Evolutionary conservation across 2,888 invertebrate species (phyloP), one percentile per base, ranked within the genome.

Genomic region (Morpho achilles): DNA sequence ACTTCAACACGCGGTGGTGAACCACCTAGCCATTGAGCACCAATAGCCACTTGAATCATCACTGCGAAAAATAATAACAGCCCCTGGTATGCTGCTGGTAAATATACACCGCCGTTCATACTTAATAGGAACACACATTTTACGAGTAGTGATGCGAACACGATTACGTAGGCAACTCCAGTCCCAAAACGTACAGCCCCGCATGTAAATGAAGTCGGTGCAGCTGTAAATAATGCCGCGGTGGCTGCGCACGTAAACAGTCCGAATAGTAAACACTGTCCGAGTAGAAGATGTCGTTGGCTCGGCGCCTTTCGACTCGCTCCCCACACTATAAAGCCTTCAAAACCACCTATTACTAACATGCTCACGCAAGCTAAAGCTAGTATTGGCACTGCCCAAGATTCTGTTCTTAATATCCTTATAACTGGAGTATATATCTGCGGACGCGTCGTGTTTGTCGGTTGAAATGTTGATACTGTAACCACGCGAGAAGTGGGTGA

Each of bases 51-150:
- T 90, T 97, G 97, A 67, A 98, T 97, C 77, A 97, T 94, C 61
- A 98, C 96, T 39, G 97, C 97, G 80, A 98, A 98, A 73, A 97
- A 93, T 68, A 98, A 91, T 69, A 98, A 92, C 40, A 98, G 92
- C 65, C 94, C 96, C 87, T 98, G 98, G 84, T 98, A 98, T 9
- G 97, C 95, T 7, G 98, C 97, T 56, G 97, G 97, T 57, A 98
- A 91, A 79, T 98, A 98, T 53, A 97, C 97, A 63, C 96, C 97
- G 56, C 96, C 95, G 84, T 98, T 97, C 63, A 98, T 93, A 76
- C 97, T 97, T 68, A 98, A 94, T 62, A 98, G 93, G 81, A 98
- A 98, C 68, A 98, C 97, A 83, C 97, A 96, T 87, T 98, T 98
- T 66, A 98, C 98, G 70, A 98, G 92, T 53, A 98, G 92, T 0